Conservation (phyloP, 2,113 vertebrate genomes). For the Melanerpes formicivorus region DNA sequence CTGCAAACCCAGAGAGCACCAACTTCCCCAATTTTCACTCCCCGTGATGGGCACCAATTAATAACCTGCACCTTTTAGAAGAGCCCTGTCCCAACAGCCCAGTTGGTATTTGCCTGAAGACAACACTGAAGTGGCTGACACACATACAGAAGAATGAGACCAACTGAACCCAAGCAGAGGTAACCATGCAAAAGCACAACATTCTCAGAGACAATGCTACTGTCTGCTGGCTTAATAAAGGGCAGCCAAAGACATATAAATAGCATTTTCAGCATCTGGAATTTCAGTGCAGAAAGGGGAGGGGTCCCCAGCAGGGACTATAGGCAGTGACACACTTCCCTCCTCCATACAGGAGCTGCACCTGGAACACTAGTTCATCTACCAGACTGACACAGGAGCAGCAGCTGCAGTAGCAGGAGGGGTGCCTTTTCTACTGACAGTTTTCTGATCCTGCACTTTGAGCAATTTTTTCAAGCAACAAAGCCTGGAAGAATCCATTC, state of each 20-base stretch:
- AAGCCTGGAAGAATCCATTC: background rate
- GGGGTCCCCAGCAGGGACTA: background rate
- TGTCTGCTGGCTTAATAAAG: background rate
- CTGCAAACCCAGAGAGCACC: background rate
- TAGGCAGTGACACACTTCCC: fast-evolving
- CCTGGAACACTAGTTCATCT: background rate
- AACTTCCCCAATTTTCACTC: background rate
- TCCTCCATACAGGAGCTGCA: background rate
- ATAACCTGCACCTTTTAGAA: background rate
- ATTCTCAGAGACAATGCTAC: background rate
- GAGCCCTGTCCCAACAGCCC: background rate
- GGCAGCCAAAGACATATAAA: background rate
- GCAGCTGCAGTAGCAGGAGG: background rate
- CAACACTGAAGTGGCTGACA: background rate
- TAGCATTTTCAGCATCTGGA: background rate
- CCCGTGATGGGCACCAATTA: background rate
- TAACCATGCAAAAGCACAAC: background rate
- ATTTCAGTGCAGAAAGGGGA: background rate
- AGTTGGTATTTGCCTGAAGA: background rate
- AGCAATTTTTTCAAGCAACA: background rate
- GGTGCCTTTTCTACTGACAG: fast-evolving
- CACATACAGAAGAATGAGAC: background rate
- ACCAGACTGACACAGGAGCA: background rate
- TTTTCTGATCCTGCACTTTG: background rate
- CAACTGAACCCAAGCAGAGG: background rate